Evolutionary conservation across 2,797 vertebrate species (phyloP).

Genomic region (Esox lucius): DNA sequence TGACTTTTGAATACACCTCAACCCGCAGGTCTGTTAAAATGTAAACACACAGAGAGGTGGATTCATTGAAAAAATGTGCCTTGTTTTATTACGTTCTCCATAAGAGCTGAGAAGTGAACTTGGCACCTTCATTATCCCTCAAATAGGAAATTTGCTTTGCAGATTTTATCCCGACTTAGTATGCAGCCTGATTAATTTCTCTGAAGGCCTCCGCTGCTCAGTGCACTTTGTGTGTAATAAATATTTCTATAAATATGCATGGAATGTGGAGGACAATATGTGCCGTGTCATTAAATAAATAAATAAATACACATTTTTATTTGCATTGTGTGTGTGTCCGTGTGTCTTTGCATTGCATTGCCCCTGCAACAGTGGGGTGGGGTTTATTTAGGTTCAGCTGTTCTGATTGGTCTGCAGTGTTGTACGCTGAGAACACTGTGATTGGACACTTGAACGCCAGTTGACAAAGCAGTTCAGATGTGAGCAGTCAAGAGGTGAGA

Average conservation of each 20-base stretch:
- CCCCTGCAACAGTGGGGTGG: no score
- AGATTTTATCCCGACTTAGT: background rate
- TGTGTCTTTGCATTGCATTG: no score
- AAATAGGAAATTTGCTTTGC: background rate
- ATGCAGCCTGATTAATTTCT: background rate
- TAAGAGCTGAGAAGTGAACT: background rate
- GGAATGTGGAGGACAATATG: background rate
- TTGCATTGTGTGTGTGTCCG: no score
- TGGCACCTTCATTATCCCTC: background rate
- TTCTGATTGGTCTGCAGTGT: no score
- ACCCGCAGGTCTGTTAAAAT: background rate
- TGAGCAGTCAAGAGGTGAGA: no score
- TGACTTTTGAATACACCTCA: no score
- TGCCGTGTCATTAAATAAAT: no score
- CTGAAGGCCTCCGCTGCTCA: slow-evolving; percentile 15
- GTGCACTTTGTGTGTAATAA: slow-evolving; percentile 11
- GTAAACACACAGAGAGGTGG: background rate
- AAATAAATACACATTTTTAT: no score
- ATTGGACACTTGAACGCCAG: no score
- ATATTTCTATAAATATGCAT: background rate
- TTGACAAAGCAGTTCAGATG: no score
- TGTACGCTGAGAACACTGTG: no score
- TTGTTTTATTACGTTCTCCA: background rate
- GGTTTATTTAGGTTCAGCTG: no score
- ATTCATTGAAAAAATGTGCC: background rate